Conservation (phyloP, 2,797 vertebrate species). For the Cyclopterus lumpus region DNA sequence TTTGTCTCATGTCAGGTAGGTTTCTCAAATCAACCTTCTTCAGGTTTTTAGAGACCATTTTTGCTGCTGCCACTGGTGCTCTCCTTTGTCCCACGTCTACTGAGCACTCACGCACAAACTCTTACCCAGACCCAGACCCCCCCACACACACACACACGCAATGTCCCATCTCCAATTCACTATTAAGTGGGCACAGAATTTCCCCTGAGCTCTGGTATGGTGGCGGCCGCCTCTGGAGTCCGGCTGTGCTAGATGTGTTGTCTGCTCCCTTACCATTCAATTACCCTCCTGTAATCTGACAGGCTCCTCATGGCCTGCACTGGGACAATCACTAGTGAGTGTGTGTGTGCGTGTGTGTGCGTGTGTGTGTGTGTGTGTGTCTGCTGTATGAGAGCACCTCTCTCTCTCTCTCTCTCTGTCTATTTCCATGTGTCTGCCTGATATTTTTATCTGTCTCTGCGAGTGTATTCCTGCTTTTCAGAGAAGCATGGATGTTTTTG, state of each 20-base stretch:
- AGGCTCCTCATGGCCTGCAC: slow-evolving; percentile 77
- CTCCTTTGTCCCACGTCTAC: slow-evolving; percentile 56
- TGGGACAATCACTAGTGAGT: slow-evolving; percentile 64
- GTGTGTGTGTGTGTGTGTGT: slow-evolving; percentile 6
- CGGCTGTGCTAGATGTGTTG: slow-evolving; percentile 80
- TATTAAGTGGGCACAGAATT: slow-evolving; percentile 78
- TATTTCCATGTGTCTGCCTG: slow-evolving; percentile 33
- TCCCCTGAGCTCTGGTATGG: slow-evolving; percentile 76
- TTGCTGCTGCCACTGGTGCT: slow-evolving; percentile 43
- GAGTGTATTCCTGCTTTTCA: slow-evolving; percentile 48
- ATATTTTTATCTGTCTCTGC: slow-evolving; percentile 40
- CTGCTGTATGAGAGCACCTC: slow-evolving; percentile 15
- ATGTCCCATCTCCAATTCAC: slow-evolving; percentile 73
- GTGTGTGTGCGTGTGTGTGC: slow-evolving; percentile 38
- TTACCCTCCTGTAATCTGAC: slow-evolving; percentile 83
- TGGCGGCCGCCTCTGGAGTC: slow-evolving; percentile 74
- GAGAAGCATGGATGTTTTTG: slow-evolving; percentile 37
- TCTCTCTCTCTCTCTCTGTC: slow-evolving; percentile 6
- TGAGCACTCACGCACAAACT: slow-evolving; percentile 19
- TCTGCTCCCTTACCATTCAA: slow-evolving; percentile 79
- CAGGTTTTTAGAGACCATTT: slow-evolving; percentile 62
- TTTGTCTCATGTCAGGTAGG: slow-evolving; percentile 34
- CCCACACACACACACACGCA: slow-evolving; percentile 13
- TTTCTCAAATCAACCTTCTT: slow-evolving; percentile 50
- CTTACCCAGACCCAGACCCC: slow-evolving; percentile 27